Base-by-base conservation (phyloP, 2,797 vertebrate species). In the Gadopsis marmoratus region DNA sequence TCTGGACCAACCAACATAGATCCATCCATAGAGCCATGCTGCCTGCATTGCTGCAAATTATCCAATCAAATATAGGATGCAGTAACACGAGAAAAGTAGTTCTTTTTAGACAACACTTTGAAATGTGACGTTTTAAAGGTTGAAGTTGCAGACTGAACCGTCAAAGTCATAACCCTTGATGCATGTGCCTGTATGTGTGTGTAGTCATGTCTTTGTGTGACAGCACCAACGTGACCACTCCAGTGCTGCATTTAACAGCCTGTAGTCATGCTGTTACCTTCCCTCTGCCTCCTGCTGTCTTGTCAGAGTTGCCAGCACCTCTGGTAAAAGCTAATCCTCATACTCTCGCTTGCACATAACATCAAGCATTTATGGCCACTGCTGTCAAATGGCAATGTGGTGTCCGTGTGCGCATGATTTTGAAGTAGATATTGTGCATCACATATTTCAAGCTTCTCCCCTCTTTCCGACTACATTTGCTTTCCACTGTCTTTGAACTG, bases 271-370 rank as follows among this genome's bases (percentile, higher is more conserved):
- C 70, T 41, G 56, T 65, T 79, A 61, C 74, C 81, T 76, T 65
- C 62, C 51, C 62, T 67, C 76, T 83, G 78, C 84, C 84, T 82
- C 61, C 83, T 84, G 50, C 78, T 89, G 85, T 92, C 93, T 81
- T 78, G 88, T 91, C 82, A 47, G 63, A 70, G 83, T 76, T 69
- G 79, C 76, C 84, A 81, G 87, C 94, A 92, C 93, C 91, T 91
- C 87, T 82, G 91, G 68, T 94, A 94, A 95, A 91, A 95, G 90
- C 92, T 68, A 75, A 83, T 86, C 74, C 77, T 89, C 83, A 82
- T 90, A 87, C 88, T 91, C 90, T 93, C 91, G 82, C 88, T 84
- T 89, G 75, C 79, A 79, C 82, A 76, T 48, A 74, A 72, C 91
- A 93, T 91, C 85, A 93, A 93, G 85, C 87, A 91, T 94, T 94